Evolutionary conservation across 2,113 vertebrate genomes (phyloP).

Genomic region (Pitta sordida): DNA sequence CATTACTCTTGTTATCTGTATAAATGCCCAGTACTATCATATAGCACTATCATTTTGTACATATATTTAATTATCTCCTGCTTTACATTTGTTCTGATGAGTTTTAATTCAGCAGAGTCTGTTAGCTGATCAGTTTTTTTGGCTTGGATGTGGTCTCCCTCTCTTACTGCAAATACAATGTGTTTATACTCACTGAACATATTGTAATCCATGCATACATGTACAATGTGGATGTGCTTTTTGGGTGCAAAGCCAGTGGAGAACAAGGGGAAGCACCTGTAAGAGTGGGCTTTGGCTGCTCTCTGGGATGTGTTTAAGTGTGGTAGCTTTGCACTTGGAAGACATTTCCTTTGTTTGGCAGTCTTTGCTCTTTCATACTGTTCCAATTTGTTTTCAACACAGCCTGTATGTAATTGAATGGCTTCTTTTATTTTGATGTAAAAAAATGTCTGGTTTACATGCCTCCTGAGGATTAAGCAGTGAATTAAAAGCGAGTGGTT

Average conservation of each 20-base stretch:
- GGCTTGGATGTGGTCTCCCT: neutral
- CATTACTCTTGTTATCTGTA: neutral
- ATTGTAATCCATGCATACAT: fast-evolving
- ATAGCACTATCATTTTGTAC: neutral
- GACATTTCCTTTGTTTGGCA: slow-evolving; percentile 18
- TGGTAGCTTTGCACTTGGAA: slow-evolving; percentile 9
- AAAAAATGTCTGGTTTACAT: slow-evolving; percentile 38
- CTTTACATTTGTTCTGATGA: neutral
- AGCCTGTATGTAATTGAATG: neutral
- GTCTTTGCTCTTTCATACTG: neutral
- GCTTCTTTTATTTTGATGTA: slow-evolving; percentile 22
- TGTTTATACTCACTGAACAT: neutral
- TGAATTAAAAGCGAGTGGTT: slow-evolving; percentile 55
- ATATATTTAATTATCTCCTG: neutral
- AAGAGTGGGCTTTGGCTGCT: neutral
- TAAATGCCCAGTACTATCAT: neutral
- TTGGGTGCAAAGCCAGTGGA: fast-evolving
- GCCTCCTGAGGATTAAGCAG: slow-evolving; percentile 38
- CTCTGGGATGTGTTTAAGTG: neutral
- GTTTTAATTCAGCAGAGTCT: slow-evolving; percentile 9
- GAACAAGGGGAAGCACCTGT: neutral
- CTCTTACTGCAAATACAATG: neutral
- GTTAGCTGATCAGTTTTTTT: neutral
- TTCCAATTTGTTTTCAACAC: slow-evolving; percentile 46
- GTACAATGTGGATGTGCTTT: neutral